Conservation (phyloP, 1,140 invertebrate species). For the Papilio polyxenes region DNA sequence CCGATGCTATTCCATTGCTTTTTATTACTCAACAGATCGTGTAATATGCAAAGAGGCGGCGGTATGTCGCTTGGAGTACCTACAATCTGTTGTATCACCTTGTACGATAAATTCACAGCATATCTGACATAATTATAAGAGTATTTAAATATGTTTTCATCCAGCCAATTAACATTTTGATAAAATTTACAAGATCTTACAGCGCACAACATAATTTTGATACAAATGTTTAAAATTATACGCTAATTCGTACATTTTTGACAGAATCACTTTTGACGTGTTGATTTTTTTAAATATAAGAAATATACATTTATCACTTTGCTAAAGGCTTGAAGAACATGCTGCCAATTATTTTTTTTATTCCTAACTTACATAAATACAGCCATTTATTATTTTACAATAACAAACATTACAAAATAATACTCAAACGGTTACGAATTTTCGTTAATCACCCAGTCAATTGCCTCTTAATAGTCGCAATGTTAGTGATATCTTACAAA, state of each 20-base stretch:
- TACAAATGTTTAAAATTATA: conserved; percentile 11
- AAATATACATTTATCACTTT: not conserved
- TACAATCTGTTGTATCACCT: conserved; percentile 49
- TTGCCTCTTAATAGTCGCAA: no score
- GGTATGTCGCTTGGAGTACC: conserved; percentile 46
- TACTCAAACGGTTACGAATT: no score
- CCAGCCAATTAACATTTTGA: not conserved
- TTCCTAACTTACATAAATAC: no score
- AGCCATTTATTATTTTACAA: no score
- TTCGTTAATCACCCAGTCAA: no score
- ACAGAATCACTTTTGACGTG: conserved; percentile 13
- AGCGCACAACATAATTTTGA: conserved; percentile 27
- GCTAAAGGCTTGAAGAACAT: not conserved
- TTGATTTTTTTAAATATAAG: not conserved
- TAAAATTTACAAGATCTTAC: not conserved
- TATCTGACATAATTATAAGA: conserved; percentile 41
- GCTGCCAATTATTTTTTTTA: not conserved
- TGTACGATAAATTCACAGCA: conserved; percentile 57
- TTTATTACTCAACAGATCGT: conserved; percentile 91
- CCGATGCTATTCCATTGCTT: conserved; percentile 90
- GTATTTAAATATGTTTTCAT: conserved; percentile 1
- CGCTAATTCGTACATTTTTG: not conserved
- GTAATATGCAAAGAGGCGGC: conserved; percentile 89
- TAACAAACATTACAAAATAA: no score
- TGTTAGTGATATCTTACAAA: no score